Conservation (phyloP, 2,888 invertebrate species). For the Leptopilina myrica region DNA sequence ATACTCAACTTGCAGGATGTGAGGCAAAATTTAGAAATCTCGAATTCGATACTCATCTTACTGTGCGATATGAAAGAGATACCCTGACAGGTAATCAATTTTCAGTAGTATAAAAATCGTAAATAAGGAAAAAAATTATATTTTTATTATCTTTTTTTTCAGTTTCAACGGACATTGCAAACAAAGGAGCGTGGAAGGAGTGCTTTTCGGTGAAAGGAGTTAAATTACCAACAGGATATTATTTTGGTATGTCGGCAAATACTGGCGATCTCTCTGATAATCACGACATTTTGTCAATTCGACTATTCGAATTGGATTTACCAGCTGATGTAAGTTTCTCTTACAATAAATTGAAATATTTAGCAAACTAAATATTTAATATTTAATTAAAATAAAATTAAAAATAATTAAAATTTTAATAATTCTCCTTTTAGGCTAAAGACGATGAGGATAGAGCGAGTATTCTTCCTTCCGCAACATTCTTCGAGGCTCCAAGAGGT, state of each 20-base stretch:
- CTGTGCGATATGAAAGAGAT: slow-evolving; percentile 94
- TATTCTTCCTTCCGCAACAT: slow-evolving; percentile 92
- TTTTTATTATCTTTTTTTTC: slow-evolving; percentile 33
- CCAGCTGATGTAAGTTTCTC: slow-evolving; percentile 80
- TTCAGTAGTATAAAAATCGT: no score
- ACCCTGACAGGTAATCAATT: slow-evolving; percentile 84
- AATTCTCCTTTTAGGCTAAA: slow-evolving; percentile 77
- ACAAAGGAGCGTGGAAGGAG: slow-evolving; percentile 94
- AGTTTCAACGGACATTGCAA: slow-evolving; percentile 95
- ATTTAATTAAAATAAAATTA: no score
- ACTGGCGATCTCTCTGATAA: slow-evolving; percentile 98
- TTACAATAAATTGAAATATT: neutral
- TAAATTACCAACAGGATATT: slow-evolving; percentile 95
- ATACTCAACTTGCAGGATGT: slow-evolving; percentile 97
- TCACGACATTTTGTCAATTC: slow-evolving; percentile 95
- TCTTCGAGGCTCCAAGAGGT: slow-evolving; percentile 92
- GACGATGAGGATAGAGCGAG: slow-evolving; percentile 86
- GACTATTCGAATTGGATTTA: slow-evolving; percentile 93
- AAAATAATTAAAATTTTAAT: no score
- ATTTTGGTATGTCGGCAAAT: slow-evolving; percentile 94
- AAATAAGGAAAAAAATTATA: no score
- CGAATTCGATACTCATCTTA: slow-evolving; percentile 92
- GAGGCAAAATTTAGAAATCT: slow-evolving; percentile 96
- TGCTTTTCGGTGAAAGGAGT: slow-evolving; percentile 95
- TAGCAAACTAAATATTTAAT: no score